A percentile compares a stretch with the other conserved stretches of the same genome.
Evolutionary conservation across 2,797 vertebrate species (phyloP).

Genomic region (Choloepus didactylus): DNA sequence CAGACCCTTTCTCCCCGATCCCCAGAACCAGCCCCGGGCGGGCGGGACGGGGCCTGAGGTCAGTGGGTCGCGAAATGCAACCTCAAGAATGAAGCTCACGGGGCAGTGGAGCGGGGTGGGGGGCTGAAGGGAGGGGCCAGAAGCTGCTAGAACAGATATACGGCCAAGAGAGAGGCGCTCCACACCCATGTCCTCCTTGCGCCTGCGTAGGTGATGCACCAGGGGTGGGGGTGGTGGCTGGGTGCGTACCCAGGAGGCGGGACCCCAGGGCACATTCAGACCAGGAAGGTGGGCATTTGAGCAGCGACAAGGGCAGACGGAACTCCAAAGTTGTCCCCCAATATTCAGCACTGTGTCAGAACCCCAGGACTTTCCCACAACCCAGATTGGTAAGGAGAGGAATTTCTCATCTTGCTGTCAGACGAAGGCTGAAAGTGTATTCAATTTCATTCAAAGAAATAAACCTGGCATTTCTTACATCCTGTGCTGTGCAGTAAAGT

Average conservation of each 20-base stretch:
- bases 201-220: background rate
- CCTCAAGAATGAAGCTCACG: background rate
- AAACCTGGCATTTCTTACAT: background rate
- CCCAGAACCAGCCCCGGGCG: background rate
- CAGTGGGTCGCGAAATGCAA: background rate
- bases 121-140: background rate
- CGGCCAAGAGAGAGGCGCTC: background rate
- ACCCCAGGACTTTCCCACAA: background rate
- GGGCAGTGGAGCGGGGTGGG: background rate
- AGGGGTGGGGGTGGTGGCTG: background rate
- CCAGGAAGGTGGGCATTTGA: background rate
- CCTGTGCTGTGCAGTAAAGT: background rate
- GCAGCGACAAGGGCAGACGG: background rate
- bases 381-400: background rate
- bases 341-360: background rate
- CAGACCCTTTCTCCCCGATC: background rate
- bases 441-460: slow-evolving; percentile 45
- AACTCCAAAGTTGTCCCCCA: background rate
- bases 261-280: background rate
- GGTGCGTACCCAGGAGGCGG: background rate
- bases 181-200: background rate
- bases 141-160: background rate
- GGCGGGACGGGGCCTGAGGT: background rate
- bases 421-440: slow-evolving; percentile 3
- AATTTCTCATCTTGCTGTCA: background rate